A percentile compares a stretch with the other conserved stretches of the same genome.
phyloP scores from a whole-genome alignment of 2,113 vertebrate species.

The Sinocyclocheilus rhinocerous region DNA sequence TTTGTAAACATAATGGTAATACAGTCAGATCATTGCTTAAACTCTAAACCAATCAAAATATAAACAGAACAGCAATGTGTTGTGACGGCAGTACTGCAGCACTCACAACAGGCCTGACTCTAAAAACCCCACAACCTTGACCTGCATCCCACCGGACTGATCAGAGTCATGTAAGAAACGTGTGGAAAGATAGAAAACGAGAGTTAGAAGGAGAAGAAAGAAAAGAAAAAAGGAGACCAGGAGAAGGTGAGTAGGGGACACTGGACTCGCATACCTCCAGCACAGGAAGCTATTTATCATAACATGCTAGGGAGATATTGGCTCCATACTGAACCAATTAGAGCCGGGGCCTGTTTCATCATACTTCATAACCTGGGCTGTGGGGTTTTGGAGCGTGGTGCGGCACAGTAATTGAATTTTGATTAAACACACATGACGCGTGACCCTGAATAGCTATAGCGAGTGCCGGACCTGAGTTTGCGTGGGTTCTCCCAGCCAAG shows the following conservation, averaged over 20 bases:
- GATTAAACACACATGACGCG: conserved; percentile 93
- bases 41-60: background rate
- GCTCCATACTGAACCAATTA: conserved; percentile 92
- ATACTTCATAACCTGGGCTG: conserved; percentile 87
- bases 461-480: conserved; percentile 63
- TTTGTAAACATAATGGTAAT: background rate
- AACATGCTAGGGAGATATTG: conserved; percentile 85
- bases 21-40: background rate
- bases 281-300: conserved; percentile 92
- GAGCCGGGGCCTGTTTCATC: conserved; percentile 84
- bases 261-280: conserved; percentile 74
- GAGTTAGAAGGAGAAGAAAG: background rate
- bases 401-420: conserved; percentile 91
- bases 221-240: background rate
- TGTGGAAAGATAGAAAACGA: conserved; percentile 5
- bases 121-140: conserved; percentile 62
- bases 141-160: conserved; percentile 65
- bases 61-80: conserved; percentile 25
- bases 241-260: conserved; percentile 69
- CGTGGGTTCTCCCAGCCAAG: conserved; percentile 81
- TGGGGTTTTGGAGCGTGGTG: conserved; percentile 85
- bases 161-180: conserved; percentile 73
- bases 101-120: conserved; percentile 2
- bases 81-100: conserved; percentile 24
- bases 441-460: conserved; percentile 80